Evolutionary conservation across 2,888 invertebrate genomes (phyloP), one percentile per base, ranked within the genome.

Genomic region (Petrolisthes cinctipes): DNA sequence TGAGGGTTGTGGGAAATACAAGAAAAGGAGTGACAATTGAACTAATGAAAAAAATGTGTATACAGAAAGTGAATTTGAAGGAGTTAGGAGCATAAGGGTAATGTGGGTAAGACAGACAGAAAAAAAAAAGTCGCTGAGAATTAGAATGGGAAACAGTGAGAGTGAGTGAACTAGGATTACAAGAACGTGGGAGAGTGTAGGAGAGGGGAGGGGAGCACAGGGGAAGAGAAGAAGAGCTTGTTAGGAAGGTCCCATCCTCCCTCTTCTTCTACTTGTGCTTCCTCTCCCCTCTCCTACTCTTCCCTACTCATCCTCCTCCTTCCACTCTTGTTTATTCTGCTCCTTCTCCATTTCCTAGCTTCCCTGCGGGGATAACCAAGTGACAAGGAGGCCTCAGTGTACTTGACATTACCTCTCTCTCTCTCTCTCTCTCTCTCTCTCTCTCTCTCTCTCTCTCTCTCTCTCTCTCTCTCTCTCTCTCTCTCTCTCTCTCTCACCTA

Each of bases 361-460:
- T 51, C 66, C 17, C 66, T 61, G 37, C 37, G 37, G 37, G 37
- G 37, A 37, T 37, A 37, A 37, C 37, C 37, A 37, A 37, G 37
- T 37, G 37, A 37, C 37, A 37, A 37, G 37, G 37, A 37, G 37
- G 37, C 37, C 37, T 37, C 37, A 37, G 37, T 37, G 1, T 37
- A 37, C 37, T 37, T 37, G 37, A 37, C 23, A 20, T 20, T 9
- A 5, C 76, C 7, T 37, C 66, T 37, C 23, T 66, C 82, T 82
- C 51, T 37, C 68, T 37, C 82, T 68, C 68, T 68, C 68, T 68
- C 68, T 66, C 83, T 56, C 83, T 51, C 83, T 75, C 83, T 78
- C n/a, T 51, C 78, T 66, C 71, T 71, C 71, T 71, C 71, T 53
- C 53, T 71, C 71, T 71, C 71, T 82, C 82, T 82, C 71, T 71